Evolutionary conservation across 2,888 invertebrate genomes (phyloP).

Genomic region (Piscicola geometra): DNA sequence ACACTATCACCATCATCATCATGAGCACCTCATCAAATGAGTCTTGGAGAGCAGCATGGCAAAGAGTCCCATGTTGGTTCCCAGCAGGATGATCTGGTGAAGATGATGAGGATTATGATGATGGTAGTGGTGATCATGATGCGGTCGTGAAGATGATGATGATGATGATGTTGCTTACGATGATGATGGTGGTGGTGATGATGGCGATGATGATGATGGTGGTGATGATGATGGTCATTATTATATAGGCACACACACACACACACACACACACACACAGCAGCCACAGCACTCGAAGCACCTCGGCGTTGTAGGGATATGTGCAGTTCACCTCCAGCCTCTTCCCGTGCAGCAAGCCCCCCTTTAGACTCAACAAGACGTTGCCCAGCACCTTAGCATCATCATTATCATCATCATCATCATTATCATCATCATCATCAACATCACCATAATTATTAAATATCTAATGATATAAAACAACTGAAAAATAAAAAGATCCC

Average conservation of each 20-base stretch:
- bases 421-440: too few species aligned
- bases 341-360: conserved; percentile 38
- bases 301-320: conserved; percentile 41
- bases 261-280: neutral
- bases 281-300: neutral
- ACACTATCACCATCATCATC: conserved; percentile 10
- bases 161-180: neutral
- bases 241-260: too few species aligned
- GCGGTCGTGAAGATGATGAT: neutral
- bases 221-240: conserved; percentile 30
- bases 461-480: neutral
- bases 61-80: conserved; percentile 41
- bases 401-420: conserved; percentile 2
- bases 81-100: conserved; percentile 41
- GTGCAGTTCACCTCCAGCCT: conserved; percentile 44
- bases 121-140: neutral
- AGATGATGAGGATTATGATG: neutral
- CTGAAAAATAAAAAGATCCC: neutral
- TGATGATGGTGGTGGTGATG: conserved; percentile 19
- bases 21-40: neutral
- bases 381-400: conserved; percentile 38
- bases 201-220: conserved; percentile 12
- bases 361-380: conserved; percentile 27
- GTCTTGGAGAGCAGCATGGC: conserved; percentile 35
- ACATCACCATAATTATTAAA: too few species aligned